Evolutionary conservation across 2,888 invertebrate genomes (phyloP).

Genomic region (Hirudinaria manillensis): DNA sequence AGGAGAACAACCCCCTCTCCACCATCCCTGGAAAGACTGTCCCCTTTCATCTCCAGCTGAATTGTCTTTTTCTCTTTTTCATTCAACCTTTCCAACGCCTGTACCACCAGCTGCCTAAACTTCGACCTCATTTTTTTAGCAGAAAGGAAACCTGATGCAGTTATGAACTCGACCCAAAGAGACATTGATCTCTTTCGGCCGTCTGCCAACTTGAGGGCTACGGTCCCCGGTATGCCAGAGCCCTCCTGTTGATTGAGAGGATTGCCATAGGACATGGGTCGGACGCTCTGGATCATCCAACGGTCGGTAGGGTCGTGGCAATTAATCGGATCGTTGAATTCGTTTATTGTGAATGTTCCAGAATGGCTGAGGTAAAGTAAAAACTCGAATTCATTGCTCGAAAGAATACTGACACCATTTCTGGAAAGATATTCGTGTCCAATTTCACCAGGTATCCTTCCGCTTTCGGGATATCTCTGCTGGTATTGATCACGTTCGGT

Average conservation of each 20-base stretch:
- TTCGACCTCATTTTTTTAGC: constrained; percentile 20
- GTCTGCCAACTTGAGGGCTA: constrained; percentile 8
- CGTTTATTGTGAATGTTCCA: neutral
- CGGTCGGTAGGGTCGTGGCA: neutral
- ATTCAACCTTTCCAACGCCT: neutral
- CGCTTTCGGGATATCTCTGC: neutral
- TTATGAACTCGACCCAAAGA: constrained; percentile 23
- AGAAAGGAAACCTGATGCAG: constrained; percentile 19
- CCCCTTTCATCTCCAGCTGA: neutral
- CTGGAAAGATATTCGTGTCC: neutral
- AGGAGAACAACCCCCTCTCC: neutral
- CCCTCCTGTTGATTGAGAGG: neutral
- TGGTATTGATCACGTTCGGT: neutral
- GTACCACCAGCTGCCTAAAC: constrained; percentile 2
- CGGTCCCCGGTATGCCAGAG: neutral
- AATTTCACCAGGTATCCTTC: neutral
- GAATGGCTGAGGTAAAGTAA: constrained; percentile 3
- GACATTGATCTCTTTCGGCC: constrained; percentile 23
- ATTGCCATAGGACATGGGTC: neutral
- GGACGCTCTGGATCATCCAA: neutral
- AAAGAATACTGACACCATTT: constrained; percentile 10
- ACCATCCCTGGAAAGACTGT: neutral
- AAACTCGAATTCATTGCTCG: constrained; percentile 13
- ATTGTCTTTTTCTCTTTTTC: neutral
- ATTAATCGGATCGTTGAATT: neutral